Base-by-base conservation (phyloP, 1,140 invertebrate genomes). In the Panulirus ornatus region DNA sequence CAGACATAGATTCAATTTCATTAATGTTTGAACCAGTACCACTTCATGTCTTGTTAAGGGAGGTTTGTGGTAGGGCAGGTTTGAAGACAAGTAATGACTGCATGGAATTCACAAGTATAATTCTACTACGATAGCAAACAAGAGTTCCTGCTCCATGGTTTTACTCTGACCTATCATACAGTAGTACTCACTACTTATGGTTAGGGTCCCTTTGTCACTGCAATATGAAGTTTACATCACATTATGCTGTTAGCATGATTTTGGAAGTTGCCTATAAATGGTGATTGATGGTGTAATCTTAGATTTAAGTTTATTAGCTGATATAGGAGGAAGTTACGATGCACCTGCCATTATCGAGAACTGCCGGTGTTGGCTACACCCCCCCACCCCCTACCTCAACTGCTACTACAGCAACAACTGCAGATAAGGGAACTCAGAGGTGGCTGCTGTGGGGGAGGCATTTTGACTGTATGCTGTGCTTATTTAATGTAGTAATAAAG, bases 401-500 rank as follows among this genome's bases (percentile, higher is more conserved):
- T 42, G 38, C 76, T 42, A 22, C 38, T 22, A 22, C 36, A 51
- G 34, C 79, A 66, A 58, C 79, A 42, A 30, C 79, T 38, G 22
- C 54, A 83, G 38, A n/a, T 34, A 27, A 63, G 34, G 66, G 54
- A 63, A 58, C 40, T 40, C 22, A 63, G 22, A 58, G 58, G 30
- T 30, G 79, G 38, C 58, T 58, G 36, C 38, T 30, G 38, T 83
- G 58, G 79, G 79, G 79, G 3, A 47, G 75, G 75, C n/a, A 44
- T 27, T 83, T 63, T 83, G 27, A 83, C 58, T 83, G 79, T 83
- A 83, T 83, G 58, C 54, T 83, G 79, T 83, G 79, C 79, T 83
- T 63, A 83, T 58, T 83, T 83, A 83, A 83, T 83, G 79, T 83
- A 83, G 79, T 83, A 83, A 83, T 83, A 83, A 83, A 83, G 79